Base-by-base conservation (phyloP, 2,888 invertebrate genomes). In the Liposcelis brunnea region DNA sequence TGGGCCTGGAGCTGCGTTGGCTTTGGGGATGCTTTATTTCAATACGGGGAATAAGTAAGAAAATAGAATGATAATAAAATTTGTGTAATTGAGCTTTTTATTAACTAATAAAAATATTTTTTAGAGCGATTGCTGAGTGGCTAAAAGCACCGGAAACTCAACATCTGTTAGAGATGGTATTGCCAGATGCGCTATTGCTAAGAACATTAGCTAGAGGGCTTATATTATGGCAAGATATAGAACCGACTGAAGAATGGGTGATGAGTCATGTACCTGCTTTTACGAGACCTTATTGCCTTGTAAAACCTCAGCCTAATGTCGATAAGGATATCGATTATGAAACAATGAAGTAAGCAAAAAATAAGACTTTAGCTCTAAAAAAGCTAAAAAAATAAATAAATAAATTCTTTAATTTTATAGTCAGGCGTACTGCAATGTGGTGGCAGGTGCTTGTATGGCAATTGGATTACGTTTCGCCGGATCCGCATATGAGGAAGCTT, bases 381-480 rank as follows among this genome's bases (percentile, higher is more conserved):
- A 6, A 6, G 31, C 19, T 15, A 16, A 18, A 44, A 15, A 44
- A 14, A 48, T 44, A 46, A 12, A 31, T 45, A 4, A 49, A 31
- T 32, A 16, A 33, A 37, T 12, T 42, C 14, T 48, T 19, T 42
- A 7, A 7, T 45, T 49, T 62, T 68, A 33, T 57, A 87, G 87
- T 56, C 94, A 95, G 71, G 93, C 93, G 0, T 97, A 91, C 65
- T 91, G 94, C 64, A 94, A 95, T 63, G 89, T 95, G 50, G 73
- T 93, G 48, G 83, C 91, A 0, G 98, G 97, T 14, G 91, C 89
- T 2, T 90, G 93, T 54, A 83, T 97, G 69, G 86, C 89, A 6
- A 65, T 98, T 54, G 95, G 93, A 1, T 68, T 98, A 2, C 82
- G 86, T 51, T 97, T 81, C 68, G 95, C 97, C 1, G 95, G 97